phyloP scores from a whole-genome alignment of 1,140 invertebrate genomes.

The Cephus cinctus region DNA sequence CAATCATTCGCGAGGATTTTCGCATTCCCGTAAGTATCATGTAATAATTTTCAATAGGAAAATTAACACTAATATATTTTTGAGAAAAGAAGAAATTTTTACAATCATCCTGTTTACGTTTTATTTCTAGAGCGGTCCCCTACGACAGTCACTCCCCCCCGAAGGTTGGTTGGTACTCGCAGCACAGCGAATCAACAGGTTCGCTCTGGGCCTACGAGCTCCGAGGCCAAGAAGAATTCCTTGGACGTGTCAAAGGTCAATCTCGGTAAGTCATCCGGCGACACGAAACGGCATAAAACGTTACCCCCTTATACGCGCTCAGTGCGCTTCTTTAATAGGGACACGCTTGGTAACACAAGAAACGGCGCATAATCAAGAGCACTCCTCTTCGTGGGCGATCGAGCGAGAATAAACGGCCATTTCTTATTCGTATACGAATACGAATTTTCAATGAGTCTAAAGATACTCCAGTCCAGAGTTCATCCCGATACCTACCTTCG shows the following conservation, averaged over 20 bases:
- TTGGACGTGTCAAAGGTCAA: neutral
- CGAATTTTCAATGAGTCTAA: too few species aligned
- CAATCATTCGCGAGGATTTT: neutral
- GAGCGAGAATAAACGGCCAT: too few species aligned
- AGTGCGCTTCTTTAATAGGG: too few species aligned
- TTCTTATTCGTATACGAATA: too few species aligned
- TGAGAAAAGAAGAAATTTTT: too few species aligned
- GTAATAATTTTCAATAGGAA: neutral
- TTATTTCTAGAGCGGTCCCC: neutral
- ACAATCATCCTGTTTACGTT: neutral
- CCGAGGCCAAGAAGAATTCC: conserved; percentile 1
- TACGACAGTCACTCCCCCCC: neutral
- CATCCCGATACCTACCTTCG: too few species aligned
- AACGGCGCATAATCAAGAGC: too few species aligned
- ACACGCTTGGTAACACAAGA: too few species aligned
- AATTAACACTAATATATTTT: neutral
- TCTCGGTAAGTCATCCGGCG: conserved; percentile 3
- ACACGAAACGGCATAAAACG: too few species aligned
- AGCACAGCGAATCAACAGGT: neutral
- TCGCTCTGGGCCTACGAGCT: neutral
- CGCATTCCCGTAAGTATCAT: neutral
- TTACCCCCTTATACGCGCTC: too few species aligned
- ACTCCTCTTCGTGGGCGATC: too few species aligned
- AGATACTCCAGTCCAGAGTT: too few species aligned
- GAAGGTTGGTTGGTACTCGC: neutral